A percentile compares a stretch with the other conserved stretches of the same genome.
phyloP scores from a whole-genome alignment of 2,797 vertebrate genomes.

The Pelodytes ibericus region DNA sequence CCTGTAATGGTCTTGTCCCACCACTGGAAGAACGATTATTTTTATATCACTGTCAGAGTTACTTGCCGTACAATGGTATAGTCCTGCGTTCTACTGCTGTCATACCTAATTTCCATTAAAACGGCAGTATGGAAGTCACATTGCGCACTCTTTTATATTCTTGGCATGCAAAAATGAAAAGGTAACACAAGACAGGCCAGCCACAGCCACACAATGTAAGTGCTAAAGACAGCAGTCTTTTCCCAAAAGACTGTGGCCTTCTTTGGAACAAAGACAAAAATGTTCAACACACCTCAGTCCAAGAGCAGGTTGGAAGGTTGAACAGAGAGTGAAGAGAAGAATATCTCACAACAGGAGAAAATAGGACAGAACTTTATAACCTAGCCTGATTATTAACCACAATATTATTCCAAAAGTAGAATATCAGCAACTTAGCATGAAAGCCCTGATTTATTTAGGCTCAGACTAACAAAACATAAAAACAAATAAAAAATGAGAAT shows the following conservation, averaged over 20 bases:
- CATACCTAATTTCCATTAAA: neutral
- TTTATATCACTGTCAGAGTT: neutral
- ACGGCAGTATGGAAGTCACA: neutral
- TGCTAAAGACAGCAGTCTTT: neutral
- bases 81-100: neutral
- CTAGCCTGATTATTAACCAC: too few relatives aligned
- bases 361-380: too few relatives aligned
- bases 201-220: conserved; percentile 3
- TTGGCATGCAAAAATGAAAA: neutral
- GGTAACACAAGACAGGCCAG: neutral
- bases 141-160: neutral
- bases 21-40: too few relatives aligned
- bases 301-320: neutral
- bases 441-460: too few relatives aligned
- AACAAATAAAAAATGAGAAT: too few relatives aligned
- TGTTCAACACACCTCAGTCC: neutral
- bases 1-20: too few relatives aligned
- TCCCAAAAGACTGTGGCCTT: neutral
- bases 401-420: too few relatives aligned
- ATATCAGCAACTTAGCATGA: too few relatives aligned
- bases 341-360: neutral
- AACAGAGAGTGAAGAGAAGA: neutral
- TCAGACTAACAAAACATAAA: too few relatives aligned
- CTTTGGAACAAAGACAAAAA: conserved; percentile 5
- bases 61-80: neutral